A percentile compares a stretch with the other conserved stretches of the same genome.
Conservation (phyloP, 2,113 vertebrate species). For the Setophaga kirtlandii region DNA sequence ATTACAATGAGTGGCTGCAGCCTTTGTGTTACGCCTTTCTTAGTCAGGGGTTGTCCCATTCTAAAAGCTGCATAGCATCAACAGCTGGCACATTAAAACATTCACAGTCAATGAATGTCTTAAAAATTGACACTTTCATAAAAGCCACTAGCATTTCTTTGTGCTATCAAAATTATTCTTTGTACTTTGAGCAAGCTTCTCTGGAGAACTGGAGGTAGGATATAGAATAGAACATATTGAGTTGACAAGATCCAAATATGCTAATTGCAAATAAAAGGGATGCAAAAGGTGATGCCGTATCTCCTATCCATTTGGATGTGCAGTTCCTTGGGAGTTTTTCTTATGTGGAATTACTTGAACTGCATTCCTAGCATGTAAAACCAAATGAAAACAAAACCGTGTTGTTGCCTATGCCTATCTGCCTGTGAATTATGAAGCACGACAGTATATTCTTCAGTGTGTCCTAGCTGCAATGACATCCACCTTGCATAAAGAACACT, state of each 20-base stretch:
- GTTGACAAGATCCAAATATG: not conserved
- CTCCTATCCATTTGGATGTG: not conserved
- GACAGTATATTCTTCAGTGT: not conserved
- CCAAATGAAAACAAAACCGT: not conserved
- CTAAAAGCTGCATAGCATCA: not conserved
- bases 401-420: not conserved
- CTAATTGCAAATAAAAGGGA: not conserved
- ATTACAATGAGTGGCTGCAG: not conserved
- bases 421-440: not conserved
- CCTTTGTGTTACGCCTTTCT: not conserved
- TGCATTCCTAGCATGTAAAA: not conserved
- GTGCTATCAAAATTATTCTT: not conserved
- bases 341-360: not conserved
- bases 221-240: not conserved
- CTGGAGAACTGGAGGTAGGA: not conserved
- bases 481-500: not conserved
- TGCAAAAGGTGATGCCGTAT: not conserved
- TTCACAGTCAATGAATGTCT: not conserved
- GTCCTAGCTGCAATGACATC: not conserved
- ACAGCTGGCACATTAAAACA: not conserved
- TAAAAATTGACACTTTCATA: not conserved
- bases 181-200: not conserved
- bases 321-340: not conserved
- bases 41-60: not conserved
- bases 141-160: not conserved